phyloP scores from a whole-genome alignment of 2,888 invertebrate genomes.

The Atethmia centrago region DNA sequence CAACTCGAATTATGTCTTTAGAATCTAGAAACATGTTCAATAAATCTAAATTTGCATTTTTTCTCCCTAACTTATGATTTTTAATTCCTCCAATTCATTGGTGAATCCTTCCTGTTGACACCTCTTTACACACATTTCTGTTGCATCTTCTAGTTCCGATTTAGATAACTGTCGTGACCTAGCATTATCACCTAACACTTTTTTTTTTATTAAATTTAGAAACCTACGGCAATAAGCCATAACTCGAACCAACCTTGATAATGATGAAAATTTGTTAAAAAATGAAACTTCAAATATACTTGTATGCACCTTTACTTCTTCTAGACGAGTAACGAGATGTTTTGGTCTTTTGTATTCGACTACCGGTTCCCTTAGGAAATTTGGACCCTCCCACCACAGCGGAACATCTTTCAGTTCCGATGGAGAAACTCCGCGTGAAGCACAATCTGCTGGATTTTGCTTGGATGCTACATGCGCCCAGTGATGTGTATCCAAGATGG shows the following conservation, averaged over 20 bases:
- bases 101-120: neutral
- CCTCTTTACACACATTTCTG: neutral
- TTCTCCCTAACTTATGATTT: no score
- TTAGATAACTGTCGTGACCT: neutral
- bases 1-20: no score
- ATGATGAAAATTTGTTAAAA: constrained; percentile 19
- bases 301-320: constrained; percentile 12
- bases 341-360: neutral
- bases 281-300: constrained; percentile 24
- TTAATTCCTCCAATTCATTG: no score
- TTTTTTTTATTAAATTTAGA: neutral
- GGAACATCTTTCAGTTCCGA: no score
- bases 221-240: constrained; percentile 1
- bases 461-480: no score
- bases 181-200: neutral
- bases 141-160: neutral
- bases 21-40: no score
- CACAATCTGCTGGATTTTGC: no score
- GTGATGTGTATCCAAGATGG: neutral
- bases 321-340: neutral
- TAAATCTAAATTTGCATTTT: no score
- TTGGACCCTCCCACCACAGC: neutral
- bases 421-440: no score
- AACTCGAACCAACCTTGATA: neutral
- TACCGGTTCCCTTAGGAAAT: neutral